Evolutionary conservation across 2,797 vertebrate genomes (phyloP).

Genomic region (Tapera naevia): DNA sequence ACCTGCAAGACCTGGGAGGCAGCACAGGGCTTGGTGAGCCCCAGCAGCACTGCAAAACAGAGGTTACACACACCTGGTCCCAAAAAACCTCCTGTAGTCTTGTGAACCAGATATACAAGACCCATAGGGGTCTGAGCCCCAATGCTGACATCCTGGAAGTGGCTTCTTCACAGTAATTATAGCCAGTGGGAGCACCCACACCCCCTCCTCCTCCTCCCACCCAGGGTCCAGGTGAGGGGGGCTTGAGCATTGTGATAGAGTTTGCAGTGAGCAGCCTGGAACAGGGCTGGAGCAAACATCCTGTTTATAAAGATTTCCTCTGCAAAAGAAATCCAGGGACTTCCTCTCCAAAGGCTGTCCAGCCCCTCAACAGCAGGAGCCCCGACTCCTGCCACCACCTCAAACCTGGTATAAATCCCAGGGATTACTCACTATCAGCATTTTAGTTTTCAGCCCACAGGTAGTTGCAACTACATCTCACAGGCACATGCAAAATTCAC

Average conservation of each 20-base stretch:
- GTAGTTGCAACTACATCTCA: background rate
- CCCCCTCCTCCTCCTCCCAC: background rate
- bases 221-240: fast-evolving
- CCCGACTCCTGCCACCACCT: background rate
- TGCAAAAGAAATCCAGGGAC: background rate
- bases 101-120: background rate
- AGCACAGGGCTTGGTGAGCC: fast-evolving
- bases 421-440: fast-evolving
- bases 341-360: background rate
- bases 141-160: background rate
- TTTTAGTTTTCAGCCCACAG: background rate
- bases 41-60: fast-evolving
- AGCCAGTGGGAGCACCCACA: background rate
- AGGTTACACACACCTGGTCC: background rate
- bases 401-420: background rate
- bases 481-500: background rate
- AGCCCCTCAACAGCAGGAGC: background rate
- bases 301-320: background rate
- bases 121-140: background rate
- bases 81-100: background rate
- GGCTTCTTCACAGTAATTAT: background rate
- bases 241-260: background rate
- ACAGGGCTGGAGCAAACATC: background rate
- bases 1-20: background rate
- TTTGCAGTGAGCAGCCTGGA: background rate